These are phyloP conservation scores for Dermatemys mawii DNA, from an alignment of 2,113 vertebrate genomes.

Conservation along the genomic window DNA sequence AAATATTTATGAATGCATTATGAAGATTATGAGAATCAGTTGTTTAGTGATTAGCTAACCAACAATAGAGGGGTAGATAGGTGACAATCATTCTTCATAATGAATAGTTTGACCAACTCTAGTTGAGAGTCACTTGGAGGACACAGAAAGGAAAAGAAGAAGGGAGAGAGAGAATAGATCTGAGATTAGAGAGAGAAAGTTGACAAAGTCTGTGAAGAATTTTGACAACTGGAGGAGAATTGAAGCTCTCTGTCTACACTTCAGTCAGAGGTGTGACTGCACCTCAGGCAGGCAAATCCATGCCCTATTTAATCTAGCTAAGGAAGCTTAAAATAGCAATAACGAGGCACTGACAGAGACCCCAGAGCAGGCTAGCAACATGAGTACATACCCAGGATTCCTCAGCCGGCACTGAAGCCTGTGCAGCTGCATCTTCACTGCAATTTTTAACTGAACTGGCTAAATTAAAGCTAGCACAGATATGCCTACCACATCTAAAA, in stretches of 20 bases:
- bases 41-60: background rate
- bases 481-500: background rate
- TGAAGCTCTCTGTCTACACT: background rate
- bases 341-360: background rate
- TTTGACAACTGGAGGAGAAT: background rate
- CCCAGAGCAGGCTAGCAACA: too few relatives aligned
- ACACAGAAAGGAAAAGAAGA: background rate
- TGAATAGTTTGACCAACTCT: background rate
- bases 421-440: background rate
- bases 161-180: background rate
- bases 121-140: background rate
- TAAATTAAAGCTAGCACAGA: background rate
- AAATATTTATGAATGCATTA: background rate
- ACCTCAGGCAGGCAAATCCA: background rate
- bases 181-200: background rate
- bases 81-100: background rate
- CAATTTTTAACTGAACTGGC: background rate
- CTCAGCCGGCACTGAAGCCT: background rate
- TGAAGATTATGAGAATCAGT: background rate
- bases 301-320: background rate
- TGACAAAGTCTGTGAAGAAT: background rate
- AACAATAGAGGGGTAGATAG: background rate
- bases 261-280: background rate
- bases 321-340: background rate
- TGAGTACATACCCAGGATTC: too few relatives aligned